Percentiles rank a stretch among this genome's conserved stretches.
Evolutionary conservation across 2,888 invertebrate species (phyloP).

Genomic region (Odontocerum albicorne): DNA sequence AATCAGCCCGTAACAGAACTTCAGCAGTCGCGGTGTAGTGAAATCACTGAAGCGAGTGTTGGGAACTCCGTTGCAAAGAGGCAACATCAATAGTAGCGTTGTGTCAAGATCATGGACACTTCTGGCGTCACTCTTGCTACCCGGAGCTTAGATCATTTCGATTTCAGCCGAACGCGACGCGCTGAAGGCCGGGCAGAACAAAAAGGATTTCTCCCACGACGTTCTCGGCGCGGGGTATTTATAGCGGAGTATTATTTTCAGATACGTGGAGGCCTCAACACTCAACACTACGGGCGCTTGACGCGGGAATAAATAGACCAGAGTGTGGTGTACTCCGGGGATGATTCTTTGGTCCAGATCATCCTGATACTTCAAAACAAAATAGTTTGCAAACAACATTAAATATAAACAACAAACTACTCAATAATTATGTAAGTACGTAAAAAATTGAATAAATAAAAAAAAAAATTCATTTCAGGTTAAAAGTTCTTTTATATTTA

Average conservation of each 20-base stretch:
- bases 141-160: neutral
- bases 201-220: slow-evolving; percentile 27
- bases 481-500: too few relatives aligned
- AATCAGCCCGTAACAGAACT: too few relatives aligned
- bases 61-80: neutral
- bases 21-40: too few relatives aligned
- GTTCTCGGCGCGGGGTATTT: slow-evolving; percentile 5
- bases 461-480: too few relatives aligned
- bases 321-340: neutral
- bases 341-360: too few relatives aligned
- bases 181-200: slow-evolving; percentile 21
- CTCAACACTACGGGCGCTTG: neutral
- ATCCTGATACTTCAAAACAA: too few relatives aligned
- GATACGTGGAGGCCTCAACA: slow-evolving; percentile 10
- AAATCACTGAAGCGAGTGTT: neutral
- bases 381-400: too few relatives aligned
- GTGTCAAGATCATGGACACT: neutral
- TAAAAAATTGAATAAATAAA: too few relatives aligned
- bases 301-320: neutral
- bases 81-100: neutral
- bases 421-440: too few relatives aligned
- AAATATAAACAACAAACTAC: too few relatives aligned
- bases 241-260: slow-evolving; percentile 15
- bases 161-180: neutral
- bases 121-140: neutral